Evolutionary conservation across 2,888 invertebrate species (phyloP).

Genomic region (Arrhopalites spinosus): DNA sequence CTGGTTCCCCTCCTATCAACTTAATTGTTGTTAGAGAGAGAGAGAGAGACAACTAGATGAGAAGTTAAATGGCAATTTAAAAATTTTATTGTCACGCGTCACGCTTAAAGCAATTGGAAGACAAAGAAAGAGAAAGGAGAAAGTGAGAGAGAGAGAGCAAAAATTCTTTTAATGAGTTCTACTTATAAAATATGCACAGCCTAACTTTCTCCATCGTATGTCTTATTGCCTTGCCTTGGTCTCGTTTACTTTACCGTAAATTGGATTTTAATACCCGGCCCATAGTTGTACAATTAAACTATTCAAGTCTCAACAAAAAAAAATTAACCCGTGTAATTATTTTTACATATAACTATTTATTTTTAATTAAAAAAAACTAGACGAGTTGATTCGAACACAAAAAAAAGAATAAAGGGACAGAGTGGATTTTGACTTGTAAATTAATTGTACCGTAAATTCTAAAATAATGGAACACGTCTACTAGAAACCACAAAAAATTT

Average conservation of each 20-base stretch:
- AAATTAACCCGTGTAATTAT: not conserved
- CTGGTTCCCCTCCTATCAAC: too few relatives aligned
- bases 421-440: not conserved
- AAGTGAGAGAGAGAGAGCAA: not conserved
- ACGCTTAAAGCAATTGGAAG: not conserved
- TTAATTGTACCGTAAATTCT: not conserved
- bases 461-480: not conserved
- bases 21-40: not conserved
- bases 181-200: not conserved
- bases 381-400: not conserved
- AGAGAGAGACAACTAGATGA: not conserved
- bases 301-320: not conserved
- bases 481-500: too few relatives aligned
- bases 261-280: not conserved
- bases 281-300: not conserved
- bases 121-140: not conserved
- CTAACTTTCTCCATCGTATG: not conserved
- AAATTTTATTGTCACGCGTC: not conserved
- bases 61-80: not conserved
- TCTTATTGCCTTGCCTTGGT: not conserved
- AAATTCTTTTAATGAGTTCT: too few relatives aligned
- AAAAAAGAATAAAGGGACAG: not conserved
- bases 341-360: not conserved
- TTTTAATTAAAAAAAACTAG: not conserved
- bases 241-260: not conserved